Evolutionary conservation across 2,113 vertebrate species (phyloP).

Genomic region (Maccullochella peelii): DNA sequence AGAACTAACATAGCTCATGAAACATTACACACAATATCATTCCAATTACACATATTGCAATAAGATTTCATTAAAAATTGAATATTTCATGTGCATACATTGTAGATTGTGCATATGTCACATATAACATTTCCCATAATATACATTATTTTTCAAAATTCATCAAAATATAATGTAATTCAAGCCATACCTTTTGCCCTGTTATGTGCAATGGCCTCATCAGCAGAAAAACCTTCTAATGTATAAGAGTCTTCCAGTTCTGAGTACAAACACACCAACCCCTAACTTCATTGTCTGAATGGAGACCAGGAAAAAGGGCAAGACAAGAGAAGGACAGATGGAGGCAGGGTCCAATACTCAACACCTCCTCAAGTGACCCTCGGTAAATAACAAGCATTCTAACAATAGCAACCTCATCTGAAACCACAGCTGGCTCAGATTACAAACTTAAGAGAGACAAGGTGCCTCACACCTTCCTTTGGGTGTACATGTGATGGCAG

Average conservation of each 20-base stretch:
- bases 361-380: slow-evolving; percentile 78
- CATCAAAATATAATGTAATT: background rate
- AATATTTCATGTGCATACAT: background rate
- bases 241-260: slow-evolving; percentile 13
- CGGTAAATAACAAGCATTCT: slow-evolving; percentile 66
- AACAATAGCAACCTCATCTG: slow-evolving; percentile 71
- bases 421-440: slow-evolving; percentile 53
- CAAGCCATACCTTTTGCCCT: slow-evolving; percentile 43
- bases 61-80: background rate
- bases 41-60: background rate
- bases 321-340: slow-evolving; percentile 63
- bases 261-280: slow-evolving; percentile 20
- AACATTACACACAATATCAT: background rate
- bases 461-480: slow-evolving; percentile 48
- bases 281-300: slow-evolving; percentile 48
- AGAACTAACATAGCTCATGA: background rate
- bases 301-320: slow-evolving; percentile 54
- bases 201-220: slow-evolving; percentile 1
- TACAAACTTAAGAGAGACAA: slow-evolving; percentile 65
- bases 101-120: background rate
- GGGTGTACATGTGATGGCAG: slow-evolving; percentile 22
- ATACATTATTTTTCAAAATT: background rate
- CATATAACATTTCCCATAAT: background rate
- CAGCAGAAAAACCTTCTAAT: background rate
- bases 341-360: slow-evolving; percentile 68